Evolutionary conservation across 2,797 vertebrate species (phyloP).

Genomic region (Sebastes diploproa): DNA sequence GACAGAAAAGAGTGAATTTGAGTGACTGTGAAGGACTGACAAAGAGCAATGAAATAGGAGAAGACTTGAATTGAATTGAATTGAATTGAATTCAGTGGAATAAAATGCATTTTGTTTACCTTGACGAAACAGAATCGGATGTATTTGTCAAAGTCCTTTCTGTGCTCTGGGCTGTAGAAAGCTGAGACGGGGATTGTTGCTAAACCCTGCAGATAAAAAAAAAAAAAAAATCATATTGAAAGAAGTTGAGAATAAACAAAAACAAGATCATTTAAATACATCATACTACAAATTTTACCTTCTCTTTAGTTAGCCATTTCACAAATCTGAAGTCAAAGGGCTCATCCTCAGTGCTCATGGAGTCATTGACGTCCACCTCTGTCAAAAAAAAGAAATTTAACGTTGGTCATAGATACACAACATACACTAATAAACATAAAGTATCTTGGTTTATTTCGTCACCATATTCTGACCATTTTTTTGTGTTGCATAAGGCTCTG

Average conservation of each 20-base stretch:
- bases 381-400: slow-evolving; percentile 19
- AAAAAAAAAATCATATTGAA: not conserved
- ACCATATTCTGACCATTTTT: not conserved
- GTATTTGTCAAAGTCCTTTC: slow-evolving; percentile 86
- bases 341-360: slow-evolving; percentile 62
- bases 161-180: slow-evolving; percentile 87
- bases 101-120: slow-evolving; percentile 69
- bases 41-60: not conserved
- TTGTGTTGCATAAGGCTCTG: not conserved
- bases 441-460: not conserved
- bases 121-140: slow-evolving; percentile 95
- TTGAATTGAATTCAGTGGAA: accelerated
- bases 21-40: not conserved
- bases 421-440: not conserved
- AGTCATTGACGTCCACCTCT: slow-evolving; percentile 84
- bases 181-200: slow-evolving; percentile 89
- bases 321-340: slow-evolving; percentile 86
- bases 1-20: not conserved
- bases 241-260: not conserved
- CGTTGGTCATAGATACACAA: not conserved
- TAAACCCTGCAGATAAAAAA: slow-evolving; percentile 82
- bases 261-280: not conserved
- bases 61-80: not conserved
- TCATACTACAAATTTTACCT: slow-evolving; percentile 77
- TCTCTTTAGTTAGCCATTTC: slow-evolving; percentile 94